These are phyloP conservation scores for Drosophila suzukii DNA, from an alignment of 1,140 invertebrate genomes.

Conservation along the genomic window DNA sequence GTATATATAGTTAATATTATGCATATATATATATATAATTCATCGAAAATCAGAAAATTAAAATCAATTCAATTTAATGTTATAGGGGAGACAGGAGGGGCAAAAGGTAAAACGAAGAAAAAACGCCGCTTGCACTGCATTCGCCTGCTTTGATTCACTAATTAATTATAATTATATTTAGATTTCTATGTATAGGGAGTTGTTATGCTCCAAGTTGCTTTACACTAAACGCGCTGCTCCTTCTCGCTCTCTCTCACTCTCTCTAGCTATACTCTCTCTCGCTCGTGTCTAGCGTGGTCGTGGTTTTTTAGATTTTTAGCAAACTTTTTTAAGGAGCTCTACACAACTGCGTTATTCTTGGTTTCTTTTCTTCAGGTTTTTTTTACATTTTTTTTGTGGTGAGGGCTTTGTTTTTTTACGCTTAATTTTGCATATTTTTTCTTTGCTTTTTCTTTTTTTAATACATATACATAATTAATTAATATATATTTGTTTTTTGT, in stretches of 20 bases:
- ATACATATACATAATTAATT: slow-evolving; percentile 75
- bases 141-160: slow-evolving; percentile 70
- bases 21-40: slow-evolving; percentile 55
- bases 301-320: slow-evolving; percentile 19
- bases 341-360: slow-evolving; percentile 33
- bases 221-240: slow-evolving; percentile 37
- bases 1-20: slow-evolving; percentile 53
- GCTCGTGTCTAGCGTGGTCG: slow-evolving; percentile 33
- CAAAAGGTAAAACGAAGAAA: slow-evolving; percentile 56
- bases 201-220: slow-evolving; percentile 51
- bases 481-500: slow-evolving; percentile 56
- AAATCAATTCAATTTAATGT: slow-evolving; percentile 67
- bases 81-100: slow-evolving; percentile 20
- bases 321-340: slow-evolving; percentile 29
- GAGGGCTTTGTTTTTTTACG: slow-evolving; percentile 54
- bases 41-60: slow-evolving; percentile 43
- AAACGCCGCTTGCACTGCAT: slow-evolving; percentile 69
- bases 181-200: slow-evolving; percentile 44
- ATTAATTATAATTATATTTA: slow-evolving; percentile 60
- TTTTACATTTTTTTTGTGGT: slow-evolving; percentile 49
- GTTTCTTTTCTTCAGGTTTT: slow-evolving; percentile 49
- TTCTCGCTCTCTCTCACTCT: slow-evolving; percentile 11
- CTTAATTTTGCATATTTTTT: slow-evolving; percentile 60
- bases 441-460: slow-evolving; percentile 46
- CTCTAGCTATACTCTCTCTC: slow-evolving; percentile 16